Percentiles rank a stretch among this genome's conserved stretches.
phyloP scores from a whole-genome alignment of 2,797 vertebrate species.

The Argyrosomus regius region DNA sequence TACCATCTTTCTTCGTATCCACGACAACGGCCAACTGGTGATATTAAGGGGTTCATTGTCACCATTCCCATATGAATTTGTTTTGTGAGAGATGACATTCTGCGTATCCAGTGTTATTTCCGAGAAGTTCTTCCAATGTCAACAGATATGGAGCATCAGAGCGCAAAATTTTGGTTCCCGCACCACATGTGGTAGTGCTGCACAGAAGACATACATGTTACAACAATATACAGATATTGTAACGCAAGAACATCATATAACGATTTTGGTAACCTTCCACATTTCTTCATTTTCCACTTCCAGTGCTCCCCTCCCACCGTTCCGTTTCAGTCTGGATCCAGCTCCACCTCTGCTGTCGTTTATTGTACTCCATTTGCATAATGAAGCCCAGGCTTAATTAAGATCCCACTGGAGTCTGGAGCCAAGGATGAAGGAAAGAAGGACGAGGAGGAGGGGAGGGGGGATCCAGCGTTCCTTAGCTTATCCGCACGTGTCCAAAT shows the following conservation, averaged over 20 bases:
- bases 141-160: constrained; percentile 39
- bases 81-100: constrained; percentile 67
- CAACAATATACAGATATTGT: constrained; percentile 55
- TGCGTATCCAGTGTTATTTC: constrained; percentile 67
- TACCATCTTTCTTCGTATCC: constrained; percentile 76
- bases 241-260: constrained; percentile 53
- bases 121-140: constrained; percentile 56
- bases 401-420: constrained; percentile 87
- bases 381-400: constrained; percentile 89
- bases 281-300: constrained; percentile 72
- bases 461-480: constrained; percentile 77
- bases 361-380: constrained; percentile 90
- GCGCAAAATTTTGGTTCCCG: constrained; percentile 35
- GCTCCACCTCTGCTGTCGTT: constrained; percentile 83
- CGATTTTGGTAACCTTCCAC: constrained; percentile 67
- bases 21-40: constrained; percentile 77
- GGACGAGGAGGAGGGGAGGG: constrained; percentile 66
- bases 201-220: constrained; percentile 37
- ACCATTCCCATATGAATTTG: constrained; percentile 74
- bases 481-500: constrained; percentile 83
- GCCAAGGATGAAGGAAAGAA: constrained; percentile 78
- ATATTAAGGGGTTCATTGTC: constrained; percentile 79
- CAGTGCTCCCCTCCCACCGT: constrained; percentile 65
- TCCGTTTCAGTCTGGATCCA: constrained; percentile 73
- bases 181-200: constrained; percentile 17